A percentile compares a stretch with the other conserved stretches of the same genome.
These are phyloP conservation scores for Manis crassicaudata DNA, from an alignment of 2,797 vertebrate species.

Conservation along the genomic window DNA sequence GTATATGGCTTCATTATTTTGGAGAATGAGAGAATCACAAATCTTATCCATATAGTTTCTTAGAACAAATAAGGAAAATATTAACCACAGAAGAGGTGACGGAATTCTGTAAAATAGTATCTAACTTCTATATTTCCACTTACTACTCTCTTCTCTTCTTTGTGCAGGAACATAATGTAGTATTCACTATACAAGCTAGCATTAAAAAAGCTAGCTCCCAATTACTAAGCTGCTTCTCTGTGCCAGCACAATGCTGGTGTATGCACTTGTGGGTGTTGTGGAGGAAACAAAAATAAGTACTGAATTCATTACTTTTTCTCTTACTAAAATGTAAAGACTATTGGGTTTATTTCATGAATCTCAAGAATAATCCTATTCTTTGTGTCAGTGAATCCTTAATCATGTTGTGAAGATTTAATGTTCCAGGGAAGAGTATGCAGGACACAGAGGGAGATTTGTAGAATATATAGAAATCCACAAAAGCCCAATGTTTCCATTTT, in stretches of 20 bases:
- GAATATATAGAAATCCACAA: accelerated
- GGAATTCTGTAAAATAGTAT: not conserved
- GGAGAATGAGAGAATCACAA: not conserved
- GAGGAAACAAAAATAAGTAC: not conserved
- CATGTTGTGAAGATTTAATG: not conserved
- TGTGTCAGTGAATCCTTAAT: not conserved
- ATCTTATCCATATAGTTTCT: not conserved
- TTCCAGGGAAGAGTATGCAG: not conserved
- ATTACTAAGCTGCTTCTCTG: not conserved
- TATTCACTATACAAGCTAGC: not conserved
- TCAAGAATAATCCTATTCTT: not conserved
- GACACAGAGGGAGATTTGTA: not conserved
- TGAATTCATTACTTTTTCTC: not conserved
- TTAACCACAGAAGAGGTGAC: not conserved
- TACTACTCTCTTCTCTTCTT: not conserved
- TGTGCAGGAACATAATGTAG: accelerated
- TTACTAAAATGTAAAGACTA: not conserved
- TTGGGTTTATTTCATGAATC: not conserved
- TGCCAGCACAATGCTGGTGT: too few species aligned
- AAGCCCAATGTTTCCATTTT: not conserved
- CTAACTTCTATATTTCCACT: not conserved
- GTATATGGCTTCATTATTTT: not conserved
- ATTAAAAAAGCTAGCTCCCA: not conserved
- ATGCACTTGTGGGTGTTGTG: too few species aligned
- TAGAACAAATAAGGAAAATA: not conserved